Evolutionary conservation across 2,888 invertebrate genomes (phyloP), one percentile per base, ranked within the genome.

Genomic region (Cheilosia impressa): DNA sequence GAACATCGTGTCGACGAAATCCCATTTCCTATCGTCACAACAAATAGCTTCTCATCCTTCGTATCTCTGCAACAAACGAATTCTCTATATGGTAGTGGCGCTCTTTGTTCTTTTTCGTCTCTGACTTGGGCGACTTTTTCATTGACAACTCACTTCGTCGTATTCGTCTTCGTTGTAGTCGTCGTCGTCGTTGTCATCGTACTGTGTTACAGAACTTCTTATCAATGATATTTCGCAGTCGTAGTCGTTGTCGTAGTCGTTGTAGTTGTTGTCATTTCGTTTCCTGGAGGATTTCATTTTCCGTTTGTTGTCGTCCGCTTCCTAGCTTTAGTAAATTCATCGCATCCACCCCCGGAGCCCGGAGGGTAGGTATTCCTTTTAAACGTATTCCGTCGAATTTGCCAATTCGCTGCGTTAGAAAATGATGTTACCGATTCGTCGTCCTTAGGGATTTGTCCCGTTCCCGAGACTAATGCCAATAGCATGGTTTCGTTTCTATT

Each of bases 71-170:
- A 60, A 62, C 27, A 57, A 24, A 45, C 27, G 43, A 45, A 68
- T 19, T 13, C 15, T 55, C 7, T 5, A 9, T 66, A 10, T 52
- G 17, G n/a, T 52, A 4, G 13, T n/a, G 38, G 6, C 38, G 2
- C 9, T 34, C 19, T 13, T 71, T 15, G 17, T 55, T n/a, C 22
- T n/a, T 34, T 45, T 27, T 57, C 22, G 63, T 52, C 63, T 71
- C 62, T n/a, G 41, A 75, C 52, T 52, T 52, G 24, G 38, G 13
- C 15, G 9, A 45, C 43, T 24, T 63, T 22, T 76, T 60, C 66
- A 81, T 75, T 65, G 71, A 81, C 81, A 81, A 81, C 65, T 71
- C 22, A 71, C 57, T 69, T 75, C 50, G 47, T 38, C 34, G 45
- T 43, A 6, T 22, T 45, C 38, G 57, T 45, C 17, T 17, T 31